Percentiles rank a stretch among this genome's conserved stretches.
Evolutionary conservation across 2,888 invertebrate genomes (phyloP).

Genomic region (Luperina nickerlii): DNA sequence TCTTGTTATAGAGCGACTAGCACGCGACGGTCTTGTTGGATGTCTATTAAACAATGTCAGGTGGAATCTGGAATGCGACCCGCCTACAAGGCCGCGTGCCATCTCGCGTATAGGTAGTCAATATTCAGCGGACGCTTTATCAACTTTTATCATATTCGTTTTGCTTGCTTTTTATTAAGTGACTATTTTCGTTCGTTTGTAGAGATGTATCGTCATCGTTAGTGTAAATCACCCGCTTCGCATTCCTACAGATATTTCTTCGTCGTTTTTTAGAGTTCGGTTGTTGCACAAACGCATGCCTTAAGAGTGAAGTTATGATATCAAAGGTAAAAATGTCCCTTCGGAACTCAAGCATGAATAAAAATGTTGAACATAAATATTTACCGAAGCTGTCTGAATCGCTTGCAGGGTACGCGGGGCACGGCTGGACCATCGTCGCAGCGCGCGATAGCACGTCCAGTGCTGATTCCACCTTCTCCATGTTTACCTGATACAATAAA

Average conservation of each 20-base stretch:
- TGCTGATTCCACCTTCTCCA: slow-evolving; percentile 95
- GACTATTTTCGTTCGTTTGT: slow-evolving; percentile 43
- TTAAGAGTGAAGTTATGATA: neutral
- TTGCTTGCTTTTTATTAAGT: slow-evolving; percentile 49
- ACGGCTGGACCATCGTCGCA: slow-evolving; percentile 96
- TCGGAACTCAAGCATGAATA: neutral
- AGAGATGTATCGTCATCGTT: slow-evolving; percentile 26
- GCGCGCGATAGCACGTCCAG: slow-evolving; percentile 96
- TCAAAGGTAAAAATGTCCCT: neutral
- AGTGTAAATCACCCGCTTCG: slow-evolving; percentile 26
- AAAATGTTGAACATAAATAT: slow-evolving; percentile 63
- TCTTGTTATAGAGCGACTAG: slow-evolving; percentile 62
- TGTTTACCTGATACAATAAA: slow-evolving; percentile 75
- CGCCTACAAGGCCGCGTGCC: slow-evolving; percentile 87
- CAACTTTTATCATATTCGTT: slow-evolving; percentile 63
- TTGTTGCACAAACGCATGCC: neutral
- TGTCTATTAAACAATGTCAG: slow-evolving; percentile 83
- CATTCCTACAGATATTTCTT: slow-evolving; percentile 12
- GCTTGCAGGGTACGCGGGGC: slow-evolving; percentile 88
- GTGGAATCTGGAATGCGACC: slow-evolving; percentile 88
- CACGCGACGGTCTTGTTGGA: slow-evolving; percentile 69
- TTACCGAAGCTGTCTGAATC: slow-evolving; percentile 90
- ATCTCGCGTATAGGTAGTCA: slow-evolving; percentile 72
- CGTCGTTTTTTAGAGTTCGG: neutral
- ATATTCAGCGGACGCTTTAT: slow-evolving; percentile 66